A percentile compares a stretch with the other conserved stretches of the same genome.
phyloP scores from a whole-genome alignment of 2,797 vertebrate species.

The Platalea minor region DNA sequence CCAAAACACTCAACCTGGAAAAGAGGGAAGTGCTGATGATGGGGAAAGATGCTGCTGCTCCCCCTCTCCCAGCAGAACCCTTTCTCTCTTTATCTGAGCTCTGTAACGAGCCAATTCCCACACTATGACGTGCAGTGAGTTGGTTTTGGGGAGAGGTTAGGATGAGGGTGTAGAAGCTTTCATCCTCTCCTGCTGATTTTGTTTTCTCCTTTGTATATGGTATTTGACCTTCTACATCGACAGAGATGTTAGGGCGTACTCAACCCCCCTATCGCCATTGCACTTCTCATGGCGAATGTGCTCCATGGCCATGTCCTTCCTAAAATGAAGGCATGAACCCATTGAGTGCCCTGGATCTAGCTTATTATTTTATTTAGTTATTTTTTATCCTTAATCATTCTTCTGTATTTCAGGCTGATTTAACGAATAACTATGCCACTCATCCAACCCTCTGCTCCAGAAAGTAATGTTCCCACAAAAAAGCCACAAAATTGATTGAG shows the following conservation, averaged over 20 bases:
- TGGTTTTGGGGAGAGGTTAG: background rate
- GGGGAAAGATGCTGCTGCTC: background rate
- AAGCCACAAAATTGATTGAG: background rate
- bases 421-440: background rate
- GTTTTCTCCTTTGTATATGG: background rate
- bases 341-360: background rate
- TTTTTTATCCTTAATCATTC: background rate
- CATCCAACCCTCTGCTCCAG: background rate
- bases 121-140: too few species aligned
- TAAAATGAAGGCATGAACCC: background rate
- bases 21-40: background rate
- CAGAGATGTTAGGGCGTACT: background rate
- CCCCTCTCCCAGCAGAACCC: background rate
- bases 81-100: background rate
- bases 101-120: background rate
- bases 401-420: background rate
- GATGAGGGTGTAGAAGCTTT: background rate
- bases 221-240: background rate
- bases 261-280: fast-evolving
- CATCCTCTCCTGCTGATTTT: background rate
- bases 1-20: background rate
- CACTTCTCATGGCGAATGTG: fast-evolving
- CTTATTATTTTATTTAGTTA: background rate
- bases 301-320: background rate
- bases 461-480: too few species aligned